phyloP scores from a whole-genome alignment of 2,888 invertebrate genomes.

The Sericinus montela region DNA sequence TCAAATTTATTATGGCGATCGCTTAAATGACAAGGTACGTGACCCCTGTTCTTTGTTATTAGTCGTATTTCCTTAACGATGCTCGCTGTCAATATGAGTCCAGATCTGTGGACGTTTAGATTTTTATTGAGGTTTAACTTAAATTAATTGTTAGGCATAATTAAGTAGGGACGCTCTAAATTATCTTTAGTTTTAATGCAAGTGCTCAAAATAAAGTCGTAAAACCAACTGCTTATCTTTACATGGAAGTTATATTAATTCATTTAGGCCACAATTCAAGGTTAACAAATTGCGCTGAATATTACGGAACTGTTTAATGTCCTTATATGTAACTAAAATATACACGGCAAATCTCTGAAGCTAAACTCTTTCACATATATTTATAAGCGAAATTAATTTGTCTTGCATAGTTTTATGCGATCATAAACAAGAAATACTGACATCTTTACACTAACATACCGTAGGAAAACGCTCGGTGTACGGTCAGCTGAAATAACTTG shows the following conservation, averaged over 20 bases:
- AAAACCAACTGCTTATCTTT: conserved; percentile 16
- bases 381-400: conserved; percentile 56
- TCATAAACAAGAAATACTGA: conserved; percentile 52
- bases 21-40: conserved; percentile 62
- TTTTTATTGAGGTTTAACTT: conserved; percentile 15
- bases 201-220: conserved; percentile 14
- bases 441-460: conserved; percentile 63
- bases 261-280: conserved; percentile 14
- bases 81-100: conserved; percentile 7
- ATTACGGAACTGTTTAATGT: conserved; percentile 24
- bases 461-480: conserved; percentile 47
- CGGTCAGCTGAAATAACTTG: conserved; percentile 45
- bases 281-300: conserved; percentile 6
- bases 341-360: neutral
- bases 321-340: conserved; percentile 2
- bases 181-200: conserved; percentile 12
- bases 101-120: neutral
- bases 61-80: conserved; percentile 21
- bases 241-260: conserved; percentile 16
- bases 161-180: conserved; percentile 16
- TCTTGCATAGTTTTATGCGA: conserved; percentile 58
- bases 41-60: conserved; percentile 60
- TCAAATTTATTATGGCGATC: conserved; percentile 60
- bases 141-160: conserved; percentile 15
- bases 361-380: conserved; percentile 26